phyloP scores from a whole-genome alignment of 2,888 invertebrate species.

The Drosophila suboccidentalis region DNA sequence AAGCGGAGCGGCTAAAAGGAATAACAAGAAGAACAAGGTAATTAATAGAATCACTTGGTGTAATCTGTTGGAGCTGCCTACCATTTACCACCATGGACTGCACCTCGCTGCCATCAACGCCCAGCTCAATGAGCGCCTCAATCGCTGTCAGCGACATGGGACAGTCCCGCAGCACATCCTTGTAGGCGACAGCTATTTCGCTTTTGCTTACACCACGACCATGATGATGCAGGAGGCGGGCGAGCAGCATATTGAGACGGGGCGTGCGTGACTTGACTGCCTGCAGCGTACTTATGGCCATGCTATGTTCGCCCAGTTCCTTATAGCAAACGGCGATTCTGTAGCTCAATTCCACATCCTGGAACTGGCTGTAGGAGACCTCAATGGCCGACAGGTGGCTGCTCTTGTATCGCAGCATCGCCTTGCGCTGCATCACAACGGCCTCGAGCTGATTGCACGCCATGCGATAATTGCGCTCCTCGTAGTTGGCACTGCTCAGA shows the following conservation, averaged over 20 bases:
- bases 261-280: constrained; percentile 88
- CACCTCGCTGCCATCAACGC: constrained; percentile 91
- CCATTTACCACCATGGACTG: constrained; percentile 90
- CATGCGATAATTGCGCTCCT: constrained; percentile 88
- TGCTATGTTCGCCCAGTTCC: constrained; percentile 88
- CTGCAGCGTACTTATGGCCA: constrained; percentile 86
- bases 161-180: constrained; percentile 91
- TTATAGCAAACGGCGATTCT: constrained; percentile 89
- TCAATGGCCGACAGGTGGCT: constrained; percentile 75
- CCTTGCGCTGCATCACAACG: constrained; percentile 86
- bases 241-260: constrained; percentile 92
- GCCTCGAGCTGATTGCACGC: constrained; percentile 88
- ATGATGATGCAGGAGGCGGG: constrained; percentile 90
- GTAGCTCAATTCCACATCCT: constrained; percentile 90
- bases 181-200: constrained; percentile 91
- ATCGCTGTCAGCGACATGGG: constrained; percentile 92
- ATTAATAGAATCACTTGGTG: neutral
- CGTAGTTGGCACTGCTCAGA: constrained; percentile 90
- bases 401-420: constrained; percentile 79
- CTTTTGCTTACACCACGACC: constrained; percentile 88
- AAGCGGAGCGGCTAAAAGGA: constrained; percentile 68
- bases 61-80: constrained; percentile 44
- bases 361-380: constrained; percentile 78
- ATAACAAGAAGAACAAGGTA: neutral
- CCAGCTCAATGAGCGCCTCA: constrained; percentile 90